Base-by-base conservation (phyloP, 1,140 invertebrate species). In the Cardiocondyla obscurior region DNA sequence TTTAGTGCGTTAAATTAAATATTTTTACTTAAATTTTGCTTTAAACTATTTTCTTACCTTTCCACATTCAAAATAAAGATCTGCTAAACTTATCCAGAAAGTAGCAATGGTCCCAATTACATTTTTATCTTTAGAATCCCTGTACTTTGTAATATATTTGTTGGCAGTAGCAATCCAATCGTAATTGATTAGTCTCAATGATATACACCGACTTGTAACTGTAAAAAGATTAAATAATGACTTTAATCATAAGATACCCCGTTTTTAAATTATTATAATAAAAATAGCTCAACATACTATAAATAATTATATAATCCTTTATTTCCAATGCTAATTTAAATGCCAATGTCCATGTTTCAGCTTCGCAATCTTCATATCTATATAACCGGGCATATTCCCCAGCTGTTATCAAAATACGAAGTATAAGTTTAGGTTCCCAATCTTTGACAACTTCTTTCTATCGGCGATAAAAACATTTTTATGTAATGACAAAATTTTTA, bases 1-100 rank as follows among this genome's bases (percentile, higher is more conserved):
- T 49, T 14, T 36, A 6, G 46, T 81, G 19, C 44, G 22, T n/a
- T 42, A 39, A 39, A 42, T 67, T 46, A 60, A 46, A 79, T 77
- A 72, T 60, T 42, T 46, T 25, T 19, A n/a, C n/a, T n/a, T n/a
- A n/a, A n/a, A n/a, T n/a, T n/a, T n/a, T 33, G 28, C 8, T 19
- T 30, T 16, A 10, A 8, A 33, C 4, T 57, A 72, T 77, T 51
- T 42, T 74, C 65, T 44, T 16, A 44, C 92, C 87, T 90, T 90
- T 25, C 87, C 87, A 58, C 84, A 89, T 85, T 92, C 89, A 16
- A 93, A 92, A 62, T 93, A 93, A 74, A 91, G 91, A 39, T 94
- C 90, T 46, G 92, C 88, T 36, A 94, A 88, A 81, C 89, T 91
- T 49, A 92, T 85, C 84, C 87, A 91, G 83, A 92, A 93, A 33